Evolutionary conservation across 2,113 vertebrate genomes (phyloP), one percentile per base, ranked within the genome.

Genomic region (Coregonus clupeaformis): DNA sequence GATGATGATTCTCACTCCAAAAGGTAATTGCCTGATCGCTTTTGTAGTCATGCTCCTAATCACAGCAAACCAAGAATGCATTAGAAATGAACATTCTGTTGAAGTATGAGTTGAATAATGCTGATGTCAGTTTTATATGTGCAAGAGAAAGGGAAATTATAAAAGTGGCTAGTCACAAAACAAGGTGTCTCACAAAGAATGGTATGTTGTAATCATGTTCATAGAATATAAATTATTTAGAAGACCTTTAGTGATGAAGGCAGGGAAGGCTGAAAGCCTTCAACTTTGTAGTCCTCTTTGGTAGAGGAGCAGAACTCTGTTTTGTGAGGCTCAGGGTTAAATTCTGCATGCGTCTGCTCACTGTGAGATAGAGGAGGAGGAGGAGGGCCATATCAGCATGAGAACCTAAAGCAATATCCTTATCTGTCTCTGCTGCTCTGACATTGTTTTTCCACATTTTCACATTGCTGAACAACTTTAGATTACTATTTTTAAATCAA

Each of bases 11-110:
- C 75, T 98, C 94, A 71, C 90, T 88, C 96, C 97, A 99, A 83
- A 95, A 98, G 52, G 93, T 94, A 78, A 92, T 77, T 0, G 96
- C 94, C 77, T 95, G 91, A 27, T 98, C 95, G 0, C 16, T 86
- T 84, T 6, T 84, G 82, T 95, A 96, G 83, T 95, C 74, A 1
- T 93, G 90, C 74, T 70, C 75, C 97, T 98, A 85, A 24, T 81
- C 80, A 81, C 0, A 32, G 69, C 22, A 79, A 18, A 60, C 75
- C 18, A 57, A 30, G 45, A 52, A 49, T 22, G 4, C 22, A 22
- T 72, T 77, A 42, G 3, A 22, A 42, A 11, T 42, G 36, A 42
- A 12, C 7, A 42, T 42, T 42, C 36, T 42, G 36, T 42, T 11
- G 2, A 42, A 42, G 9, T 42, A 42, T 42, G 36, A 42, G 59